A percentile compares a stretch with the other conserved stretches of the same genome.
Evolutionary conservation across 2,113 vertebrate species (phyloP).

Genomic region (Callopanchax toddi): DNA sequence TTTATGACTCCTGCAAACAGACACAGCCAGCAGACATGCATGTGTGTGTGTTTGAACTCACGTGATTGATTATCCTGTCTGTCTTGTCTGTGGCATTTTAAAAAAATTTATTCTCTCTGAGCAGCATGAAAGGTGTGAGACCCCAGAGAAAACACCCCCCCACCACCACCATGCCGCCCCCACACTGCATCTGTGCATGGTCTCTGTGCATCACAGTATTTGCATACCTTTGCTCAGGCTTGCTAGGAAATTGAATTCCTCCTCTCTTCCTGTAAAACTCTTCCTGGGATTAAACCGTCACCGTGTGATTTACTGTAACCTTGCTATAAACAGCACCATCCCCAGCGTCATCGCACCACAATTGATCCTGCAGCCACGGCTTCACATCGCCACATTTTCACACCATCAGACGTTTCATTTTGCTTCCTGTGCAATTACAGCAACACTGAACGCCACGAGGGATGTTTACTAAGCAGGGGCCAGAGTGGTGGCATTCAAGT

Average conservation of each 20-base stretch:
- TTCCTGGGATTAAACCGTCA: slow-evolving; percentile 59
- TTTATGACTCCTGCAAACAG: slow-evolving; percentile 78
- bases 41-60: slow-evolving; percentile 40
- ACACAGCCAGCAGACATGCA: slow-evolving; percentile 64
- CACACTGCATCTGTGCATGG: slow-evolving; percentile 4
- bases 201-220: slow-evolving; percentile 38
- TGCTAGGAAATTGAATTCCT: slow-evolving; percentile 66
- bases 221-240: slow-evolving; percentile 61
- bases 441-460: slow-evolving; percentile 5
- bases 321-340: slow-evolving; percentile 40
- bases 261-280: slow-evolving; percentile 60
- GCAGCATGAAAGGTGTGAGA: slow-evolving; percentile 74
- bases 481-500: neutral
- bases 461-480: neutral
- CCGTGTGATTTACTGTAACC: slow-evolving; percentile 65
- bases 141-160: slow-evolving; percentile 50
- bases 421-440: slow-evolving; percentile 27
- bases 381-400: slow-evolving; percentile 50
- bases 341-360: slow-evolving; percentile 26
- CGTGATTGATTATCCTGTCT: slow-evolving; percentile 82
- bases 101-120: slow-evolving; percentile 67
- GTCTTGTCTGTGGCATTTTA: slow-evolving; percentile 76
- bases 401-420: slow-evolving; percentile 49
- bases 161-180: neutral
- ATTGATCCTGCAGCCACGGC: slow-evolving; percentile 40